These are phyloP conservation scores for human DNA, from an alignment of 2,113 vertebrate species.

Conservation along the genomic window DNA sequence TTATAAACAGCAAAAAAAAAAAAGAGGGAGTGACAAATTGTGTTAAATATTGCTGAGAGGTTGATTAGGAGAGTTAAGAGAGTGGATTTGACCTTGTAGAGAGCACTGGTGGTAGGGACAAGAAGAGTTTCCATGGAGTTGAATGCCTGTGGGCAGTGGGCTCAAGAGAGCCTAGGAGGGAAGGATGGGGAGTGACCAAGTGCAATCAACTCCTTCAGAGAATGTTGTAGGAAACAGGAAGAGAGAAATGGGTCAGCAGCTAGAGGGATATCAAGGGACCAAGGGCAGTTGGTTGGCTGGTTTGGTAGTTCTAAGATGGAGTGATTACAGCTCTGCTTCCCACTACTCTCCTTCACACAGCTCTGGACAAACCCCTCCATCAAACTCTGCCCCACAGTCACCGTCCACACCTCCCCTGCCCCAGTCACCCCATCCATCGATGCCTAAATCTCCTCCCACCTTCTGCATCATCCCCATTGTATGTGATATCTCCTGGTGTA, in stretches of 20 bases:
- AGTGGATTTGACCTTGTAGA: background rate
- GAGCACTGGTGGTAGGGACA: background rate
- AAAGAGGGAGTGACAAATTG: background rate
- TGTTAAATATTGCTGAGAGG: background rate
- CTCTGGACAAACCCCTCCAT: background rate
- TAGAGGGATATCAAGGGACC: background rate
- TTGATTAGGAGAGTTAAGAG: background rate
- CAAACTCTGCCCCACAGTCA: background rate
- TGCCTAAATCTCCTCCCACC: background rate
- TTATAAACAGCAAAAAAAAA: background rate
- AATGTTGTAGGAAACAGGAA: background rate
- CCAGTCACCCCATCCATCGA: background rate
- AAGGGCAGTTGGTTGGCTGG: background rate
- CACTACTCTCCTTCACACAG: background rate
- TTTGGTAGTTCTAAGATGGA: background rate
- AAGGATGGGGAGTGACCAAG: background rate
- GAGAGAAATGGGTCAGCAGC: background rate
- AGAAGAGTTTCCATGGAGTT: background rate
- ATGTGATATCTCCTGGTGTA: background rate
- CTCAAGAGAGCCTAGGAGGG: background rate
- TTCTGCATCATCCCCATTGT: background rate
- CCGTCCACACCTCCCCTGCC: background rate
- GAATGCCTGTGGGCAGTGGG: background rate
- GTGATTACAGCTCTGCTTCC: background rate
- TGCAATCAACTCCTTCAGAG: background rate